A percentile compares a stretch with the other conserved stretches of the same genome.
Evolutionary conservation across 2,888 invertebrate genomes (phyloP).

Genomic region (Antheraea yamamai): DNA sequence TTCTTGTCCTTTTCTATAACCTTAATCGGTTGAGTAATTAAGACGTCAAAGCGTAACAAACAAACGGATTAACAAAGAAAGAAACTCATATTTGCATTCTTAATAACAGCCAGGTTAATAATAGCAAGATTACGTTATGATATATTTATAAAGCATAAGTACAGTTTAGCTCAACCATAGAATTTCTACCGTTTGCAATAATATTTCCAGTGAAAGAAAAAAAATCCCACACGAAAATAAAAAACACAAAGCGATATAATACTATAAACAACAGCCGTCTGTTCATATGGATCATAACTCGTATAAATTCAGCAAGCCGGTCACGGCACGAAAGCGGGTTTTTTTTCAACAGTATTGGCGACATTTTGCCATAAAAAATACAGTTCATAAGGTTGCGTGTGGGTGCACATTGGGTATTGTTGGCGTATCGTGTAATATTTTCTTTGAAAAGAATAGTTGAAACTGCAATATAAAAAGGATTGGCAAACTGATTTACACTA

Average conservation of each 20-base stretch:
- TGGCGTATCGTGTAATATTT: not conserved
- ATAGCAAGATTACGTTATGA: too few species aligned
- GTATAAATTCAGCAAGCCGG: conserved; percentile 1
- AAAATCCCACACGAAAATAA: not conserved
- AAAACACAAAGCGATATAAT: not conserved
- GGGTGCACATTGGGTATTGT: not conserved
- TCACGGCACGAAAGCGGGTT: conserved; percentile 11
- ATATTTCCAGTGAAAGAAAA: not conserved
- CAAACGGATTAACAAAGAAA: too few species aligned
- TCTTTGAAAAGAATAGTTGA: not conserved
- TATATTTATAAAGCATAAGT: too few species aligned
- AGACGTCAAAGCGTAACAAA: too few species aligned
- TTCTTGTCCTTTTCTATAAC: too few species aligned
- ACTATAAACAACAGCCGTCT: not conserved
- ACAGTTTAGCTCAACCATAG: too few species aligned
- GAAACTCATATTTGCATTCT: too few species aligned
- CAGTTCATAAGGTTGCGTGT: conserved; percentile 13
- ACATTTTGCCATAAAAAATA: conserved; percentile 14
- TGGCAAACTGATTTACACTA: not conserved
- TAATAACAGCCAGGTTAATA: too few species aligned
- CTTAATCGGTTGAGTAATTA: too few species aligned
- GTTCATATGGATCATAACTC: not conserved
- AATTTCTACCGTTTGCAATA: not conserved
- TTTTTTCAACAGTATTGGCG: conserved; percentile 6
- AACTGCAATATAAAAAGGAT: not conserved